A percentile compares a stretch with the other conserved stretches of the same genome.
phyloP scores from a whole-genome alignment of 2,888 invertebrate genomes.

The Tachina fera region DNA sequence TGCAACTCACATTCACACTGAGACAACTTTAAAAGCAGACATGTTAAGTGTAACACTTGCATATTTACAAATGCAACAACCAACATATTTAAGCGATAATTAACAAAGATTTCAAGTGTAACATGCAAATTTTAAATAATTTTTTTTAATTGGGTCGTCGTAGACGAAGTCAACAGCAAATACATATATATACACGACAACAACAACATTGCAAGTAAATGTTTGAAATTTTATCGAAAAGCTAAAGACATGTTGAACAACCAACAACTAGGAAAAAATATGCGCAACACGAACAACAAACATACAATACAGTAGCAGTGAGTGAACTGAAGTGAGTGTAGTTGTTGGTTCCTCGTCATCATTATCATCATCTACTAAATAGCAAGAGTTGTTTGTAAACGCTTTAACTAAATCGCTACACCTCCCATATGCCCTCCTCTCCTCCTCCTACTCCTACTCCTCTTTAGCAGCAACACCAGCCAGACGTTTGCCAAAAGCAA shows the following conservation, averaged over 20 bases:
- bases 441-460: not conserved
- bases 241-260: slow-evolving; percentile 20
- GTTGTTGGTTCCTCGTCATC: not conserved
- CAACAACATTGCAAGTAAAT: slow-evolving; percentile 12
- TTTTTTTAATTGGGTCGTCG: slow-evolving; percentile 68
- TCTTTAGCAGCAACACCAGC: not conserved
- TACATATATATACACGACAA: slow-evolving; percentile 26
- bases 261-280: not conserved
- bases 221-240: slow-evolving; percentile 37
- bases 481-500: slow-evolving; percentile 15
- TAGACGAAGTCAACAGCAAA: slow-evolving; percentile 10
- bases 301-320: slow-evolving; percentile 11
- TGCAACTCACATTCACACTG: slow-evolving; percentile 19
- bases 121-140: slow-evolving; percentile 68
- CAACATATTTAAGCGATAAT: slow-evolving; percentile 60
- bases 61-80: slow-evolving; percentile 47
- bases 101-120: slow-evolving; percentile 70
- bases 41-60: slow-evolving; percentile 42
- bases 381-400: slow-evolving; percentile 28
- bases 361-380: slow-evolving; percentile 2
- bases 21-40: slow-evolving; percentile 22
- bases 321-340: slow-evolving; percentile 21
- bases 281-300: not conserved
- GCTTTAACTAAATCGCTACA: slow-evolving; percentile 5
- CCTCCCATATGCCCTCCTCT: not conserved